Base-by-base conservation (phyloP, 1,140 invertebrate genomes). In the Drosophila chauvacae region DNA sequence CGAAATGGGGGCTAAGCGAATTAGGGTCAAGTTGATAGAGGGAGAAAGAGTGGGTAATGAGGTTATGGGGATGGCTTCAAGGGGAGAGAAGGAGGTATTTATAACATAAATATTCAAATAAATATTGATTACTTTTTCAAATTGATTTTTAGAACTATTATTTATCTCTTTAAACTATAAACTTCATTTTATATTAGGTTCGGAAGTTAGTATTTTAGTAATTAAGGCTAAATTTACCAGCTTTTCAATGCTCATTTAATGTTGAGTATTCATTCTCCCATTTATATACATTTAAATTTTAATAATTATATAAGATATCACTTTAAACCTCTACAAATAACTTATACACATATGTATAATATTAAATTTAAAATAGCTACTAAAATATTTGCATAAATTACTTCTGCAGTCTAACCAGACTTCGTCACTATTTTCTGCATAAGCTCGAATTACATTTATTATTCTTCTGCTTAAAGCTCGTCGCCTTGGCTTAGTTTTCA, bases 401-500 rank as follows among this genome's bases (percentile, higher is more conserved):
- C 47, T 50, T n/a, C 4, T 6, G 30, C n/a, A 7, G 5, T 10
- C 2, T 13, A 51, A 51, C 10, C n/a, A 4, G 30, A 35, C 30
- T 23, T 20, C 18, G 37, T 66, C 10, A 30, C 13, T 23, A 5
- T 41, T 35, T 63, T 10, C 11, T 45, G 11, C 11, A 7, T 4
- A 2, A 28, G 18, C 44, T 72, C 13, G 20, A 0, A 30, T 50
- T 42, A 33, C 51, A 42, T 11, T 68, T 30, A 66, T 69, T 69
- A 53, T 51, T 47, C 51, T 48, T 70, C 42, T 39, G 50, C 68
- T 28, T 47, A 33, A 47, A 57, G 64, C 53, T 41, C 35, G 39
- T 71, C 16, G 66, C 70, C 70, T 72, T 73, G 70, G 68, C 70
- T 72, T 73, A 73, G 44, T 60, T 73, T 72, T 60, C 51, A 58